These are phyloP conservation scores for Stenotaenia linearis DNA, from an alignment of 2,888 invertebrate species.

Conservation along the genomic window DNA sequence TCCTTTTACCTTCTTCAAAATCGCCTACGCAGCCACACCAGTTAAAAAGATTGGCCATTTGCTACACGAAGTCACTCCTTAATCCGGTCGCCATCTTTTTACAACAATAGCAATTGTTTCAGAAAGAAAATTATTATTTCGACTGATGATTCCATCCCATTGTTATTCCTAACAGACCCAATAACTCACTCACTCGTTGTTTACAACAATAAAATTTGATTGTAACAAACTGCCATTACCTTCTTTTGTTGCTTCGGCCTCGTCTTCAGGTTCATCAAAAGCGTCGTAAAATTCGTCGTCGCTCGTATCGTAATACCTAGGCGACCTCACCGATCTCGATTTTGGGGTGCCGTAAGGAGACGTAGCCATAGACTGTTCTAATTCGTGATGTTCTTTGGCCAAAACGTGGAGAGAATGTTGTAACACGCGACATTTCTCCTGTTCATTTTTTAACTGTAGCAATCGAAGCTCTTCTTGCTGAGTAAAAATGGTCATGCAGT, in stretches of 20 bases:
- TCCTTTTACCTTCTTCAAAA: background rate
- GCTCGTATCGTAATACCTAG: constrained; percentile 38
- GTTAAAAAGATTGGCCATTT: background rate
- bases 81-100: background rate
- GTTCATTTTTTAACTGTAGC: constrained; percentile 50
- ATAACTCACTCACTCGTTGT: too few relatives aligned
- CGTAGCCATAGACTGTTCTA: constrained; percentile 58
- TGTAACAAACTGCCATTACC: background rate
- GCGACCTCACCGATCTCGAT: constrained; percentile 37
- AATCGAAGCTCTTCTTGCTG: constrained; percentile 58
- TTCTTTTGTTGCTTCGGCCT: background rate
- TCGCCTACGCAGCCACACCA: background rate
- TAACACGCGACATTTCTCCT: constrained; percentile 59
- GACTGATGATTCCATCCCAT: background rate
- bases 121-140: background rate
- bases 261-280: constrained; percentile 38
- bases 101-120: background rate
- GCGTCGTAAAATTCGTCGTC: constrained; percentile 42
- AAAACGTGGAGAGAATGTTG: constrained; percentile 62
- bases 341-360: constrained; percentile 36
- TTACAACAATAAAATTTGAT: too few relatives aligned
- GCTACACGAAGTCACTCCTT: background rate
- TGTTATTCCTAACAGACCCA: background rate
- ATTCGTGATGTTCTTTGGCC: constrained; percentile 61
- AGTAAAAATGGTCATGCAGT: constrained; percentile 59